phyloP scores from a whole-genome alignment of 1,140 invertebrate species.

The Pseudomyrmex cubaensis region DNA sequence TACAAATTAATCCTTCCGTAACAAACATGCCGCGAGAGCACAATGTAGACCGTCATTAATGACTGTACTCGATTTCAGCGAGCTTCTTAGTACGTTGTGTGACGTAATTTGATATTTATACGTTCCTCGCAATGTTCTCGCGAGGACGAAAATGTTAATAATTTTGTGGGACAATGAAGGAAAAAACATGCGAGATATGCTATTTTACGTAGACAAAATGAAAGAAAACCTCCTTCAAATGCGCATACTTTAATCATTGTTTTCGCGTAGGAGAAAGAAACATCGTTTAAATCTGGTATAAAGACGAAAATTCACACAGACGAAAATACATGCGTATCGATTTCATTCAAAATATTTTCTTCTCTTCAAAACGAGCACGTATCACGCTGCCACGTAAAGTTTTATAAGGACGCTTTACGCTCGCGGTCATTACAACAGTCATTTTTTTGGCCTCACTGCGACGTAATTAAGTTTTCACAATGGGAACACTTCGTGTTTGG shows the following conservation, averaged over 20 bases:
- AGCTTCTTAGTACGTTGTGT: conserved; percentile 1
- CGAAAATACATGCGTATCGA: conserved; percentile 32
- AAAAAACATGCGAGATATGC: not conserved
- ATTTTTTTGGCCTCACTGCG: not conserved
- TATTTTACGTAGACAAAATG: not conserved
- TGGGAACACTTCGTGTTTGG: too few species aligned
- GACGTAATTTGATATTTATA: not conserved
- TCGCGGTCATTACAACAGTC: not conserved
- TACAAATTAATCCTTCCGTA: conserved; percentile 51
- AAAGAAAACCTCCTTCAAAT: not conserved
- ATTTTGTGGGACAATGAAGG: not conserved
- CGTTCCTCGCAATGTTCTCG: not conserved
- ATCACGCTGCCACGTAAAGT: not conserved
- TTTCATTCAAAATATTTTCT: conserved; percentile 29
- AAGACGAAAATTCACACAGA: not conserved
- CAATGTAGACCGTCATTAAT: conserved; percentile 48
- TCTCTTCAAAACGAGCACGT: conserved; percentile 15
- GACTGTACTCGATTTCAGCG: conserved; percentile 14
- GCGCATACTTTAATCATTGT: conserved; percentile 7
- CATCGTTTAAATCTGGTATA: conserved; percentile 19
- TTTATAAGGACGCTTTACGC: conserved; percentile 9
- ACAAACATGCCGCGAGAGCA: conserved; percentile 40
- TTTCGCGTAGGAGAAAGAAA: not conserved
- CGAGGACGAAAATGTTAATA: not conserved
- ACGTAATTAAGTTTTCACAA: too few species aligned